phyloP scores from a whole-genome alignment of 35 echinoderm and acorn worm species.

The Lytechinus pictus region DNA sequence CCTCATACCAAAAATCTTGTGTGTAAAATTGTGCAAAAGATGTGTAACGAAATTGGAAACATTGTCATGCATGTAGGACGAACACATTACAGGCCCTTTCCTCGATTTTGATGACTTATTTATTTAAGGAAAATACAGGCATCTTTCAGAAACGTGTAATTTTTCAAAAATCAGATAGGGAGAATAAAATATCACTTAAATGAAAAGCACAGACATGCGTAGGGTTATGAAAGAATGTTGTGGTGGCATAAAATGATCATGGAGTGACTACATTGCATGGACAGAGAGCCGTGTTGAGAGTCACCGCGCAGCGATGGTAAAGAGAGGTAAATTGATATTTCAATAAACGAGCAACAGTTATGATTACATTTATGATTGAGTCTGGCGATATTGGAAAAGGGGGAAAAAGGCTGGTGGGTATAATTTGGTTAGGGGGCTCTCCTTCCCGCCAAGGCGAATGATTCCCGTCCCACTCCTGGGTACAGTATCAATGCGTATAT shows the following conservation, averaged over 20 bases:
- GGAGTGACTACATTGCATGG: neutral
- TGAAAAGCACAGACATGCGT: too few relatives aligned
- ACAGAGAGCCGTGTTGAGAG: neutral
- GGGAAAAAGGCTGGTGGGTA: neutral
- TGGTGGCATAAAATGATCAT: neutral
- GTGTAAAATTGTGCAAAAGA: too few relatives aligned
- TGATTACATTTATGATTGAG: constrained; percentile 46
- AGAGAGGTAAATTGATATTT: constrained; percentile 39
- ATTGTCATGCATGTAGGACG: too few relatives aligned
- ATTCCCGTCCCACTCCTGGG: neutral
- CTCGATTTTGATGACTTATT: too few relatives aligned
- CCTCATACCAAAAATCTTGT: too few relatives aligned
- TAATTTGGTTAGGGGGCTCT: constrained; percentile 11
- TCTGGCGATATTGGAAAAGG: constrained; percentile 38
- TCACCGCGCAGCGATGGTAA: neutral
- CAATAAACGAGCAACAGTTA: constrained; percentile 49
- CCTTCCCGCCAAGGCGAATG: neutral
- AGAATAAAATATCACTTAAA: too few relatives aligned
- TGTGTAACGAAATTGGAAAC: too few relatives aligned
- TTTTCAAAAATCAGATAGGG: too few relatives aligned
- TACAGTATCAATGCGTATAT: neutral
- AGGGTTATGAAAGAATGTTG: too few relatives aligned
- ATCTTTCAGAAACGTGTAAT: too few relatives aligned
- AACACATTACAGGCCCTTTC: too few relatives aligned
- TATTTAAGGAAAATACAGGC: too few relatives aligned